Percentiles rank a stretch among this genome's conserved stretches.
phyloP scores from a whole-genome alignment of 2,113 vertebrate genomes.

The Pyxicephalus adspersus region DNA sequence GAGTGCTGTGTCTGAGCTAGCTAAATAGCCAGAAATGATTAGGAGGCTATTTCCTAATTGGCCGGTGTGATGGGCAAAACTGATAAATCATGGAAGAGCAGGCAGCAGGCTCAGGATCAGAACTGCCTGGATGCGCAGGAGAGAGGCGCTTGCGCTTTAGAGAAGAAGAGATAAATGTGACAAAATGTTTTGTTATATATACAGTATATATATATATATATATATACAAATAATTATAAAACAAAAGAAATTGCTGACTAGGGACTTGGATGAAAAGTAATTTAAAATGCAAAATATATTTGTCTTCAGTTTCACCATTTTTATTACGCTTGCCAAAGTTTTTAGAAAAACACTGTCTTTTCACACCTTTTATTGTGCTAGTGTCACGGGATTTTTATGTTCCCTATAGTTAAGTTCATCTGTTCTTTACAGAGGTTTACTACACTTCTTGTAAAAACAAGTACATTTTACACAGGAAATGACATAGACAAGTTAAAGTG shows the following conservation, averaged over 20 bases:
- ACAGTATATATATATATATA: neutral
- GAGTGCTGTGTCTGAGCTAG: too few relatives aligned
- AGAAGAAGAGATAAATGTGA: too few relatives aligned
- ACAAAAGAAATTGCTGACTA: too few relatives aligned
- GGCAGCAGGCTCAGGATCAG: too few relatives aligned
- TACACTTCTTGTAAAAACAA: conserved; percentile 74
- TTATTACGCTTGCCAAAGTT: conserved; percentile 28
- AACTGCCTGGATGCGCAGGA: too few relatives aligned
- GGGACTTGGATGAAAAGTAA: neutral
- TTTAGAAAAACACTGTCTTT: conserved; percentile 66
- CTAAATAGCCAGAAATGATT: too few relatives aligned
- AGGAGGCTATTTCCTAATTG: too few relatives aligned
- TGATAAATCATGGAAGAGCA: too few relatives aligned
- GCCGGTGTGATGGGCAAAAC: too few relatives aligned
- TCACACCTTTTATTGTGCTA: conserved; percentile 74
- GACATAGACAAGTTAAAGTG: conserved; percentile 78
- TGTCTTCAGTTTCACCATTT: conserved; percentile 37
- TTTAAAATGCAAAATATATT: conserved; percentile 32
- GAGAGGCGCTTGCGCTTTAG: too few relatives aligned
- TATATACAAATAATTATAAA: too few relatives aligned
- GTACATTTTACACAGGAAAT: conserved; percentile 83
- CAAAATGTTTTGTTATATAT: neutral
- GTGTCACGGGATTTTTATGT: conserved; percentile 69
- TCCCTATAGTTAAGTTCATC: conserved; percentile 71
- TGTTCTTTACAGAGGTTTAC: conserved; percentile 69